Percentiles rank a stretch among this genome's conserved stretches.
phyloP scores from a whole-genome alignment of 2,797 vertebrate species.

The Gallirallus australis region DNA sequence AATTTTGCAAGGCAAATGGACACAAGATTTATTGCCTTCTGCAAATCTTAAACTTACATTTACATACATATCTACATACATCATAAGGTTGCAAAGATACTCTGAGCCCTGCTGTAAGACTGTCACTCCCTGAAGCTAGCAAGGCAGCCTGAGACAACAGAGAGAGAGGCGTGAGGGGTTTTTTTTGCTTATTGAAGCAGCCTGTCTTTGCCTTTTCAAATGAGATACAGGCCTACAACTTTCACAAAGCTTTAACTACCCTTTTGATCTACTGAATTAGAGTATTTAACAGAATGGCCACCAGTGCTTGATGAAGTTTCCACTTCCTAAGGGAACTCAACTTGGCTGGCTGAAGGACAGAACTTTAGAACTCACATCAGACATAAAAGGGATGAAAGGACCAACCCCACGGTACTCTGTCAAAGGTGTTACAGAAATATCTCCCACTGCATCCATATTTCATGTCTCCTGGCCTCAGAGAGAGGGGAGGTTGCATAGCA shows the following conservation, averaged over 20 bases:
- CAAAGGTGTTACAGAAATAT: conserved; percentile 33
- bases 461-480: neutral
- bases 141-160: conserved; percentile 2
- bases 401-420: neutral
- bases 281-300: conserved; percentile 4
- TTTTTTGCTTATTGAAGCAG: neutral
- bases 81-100: neutral
- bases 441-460: conserved; percentile 45
- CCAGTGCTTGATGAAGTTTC: neutral
- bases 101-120: neutral
- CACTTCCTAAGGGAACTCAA: neutral
- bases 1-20: conserved; percentile 58
- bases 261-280: neutral
- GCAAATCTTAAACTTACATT: conserved; percentile 17
- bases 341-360: neutral
- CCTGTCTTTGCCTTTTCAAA: neutral
- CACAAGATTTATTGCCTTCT: conserved; percentile 45
- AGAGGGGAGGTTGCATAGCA: neutral
- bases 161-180: neutral
- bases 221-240: neutral
- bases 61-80: neutral
- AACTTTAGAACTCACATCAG: conserved; percentile 25
- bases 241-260: neutral
- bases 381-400: conserved; percentile 26
- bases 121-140: neutral